Evolutionary conservation across 1,140 invertebrate species (phyloP).

Genomic region (Venustaconcha ellipsiformis): DNA sequence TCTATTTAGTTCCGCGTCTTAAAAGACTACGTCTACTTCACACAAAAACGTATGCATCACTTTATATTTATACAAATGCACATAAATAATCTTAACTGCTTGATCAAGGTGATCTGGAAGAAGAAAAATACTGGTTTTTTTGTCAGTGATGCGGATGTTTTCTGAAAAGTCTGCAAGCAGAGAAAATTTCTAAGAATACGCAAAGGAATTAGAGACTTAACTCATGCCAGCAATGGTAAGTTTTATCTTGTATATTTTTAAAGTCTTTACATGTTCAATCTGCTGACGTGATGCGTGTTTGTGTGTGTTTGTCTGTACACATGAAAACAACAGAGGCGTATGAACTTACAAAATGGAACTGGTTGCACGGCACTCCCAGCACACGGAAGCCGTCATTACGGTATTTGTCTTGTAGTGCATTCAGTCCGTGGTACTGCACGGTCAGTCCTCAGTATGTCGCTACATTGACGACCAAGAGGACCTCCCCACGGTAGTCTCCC

Average conservation of each 20-base stretch:
- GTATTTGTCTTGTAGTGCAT: conserved; percentile 52
- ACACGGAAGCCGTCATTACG: conserved; percentile 62
- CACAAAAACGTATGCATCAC: too few relatives aligned
- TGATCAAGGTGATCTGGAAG: too few relatives aligned
- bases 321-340: neutral
- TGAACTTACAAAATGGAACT: conserved; percentile 68
- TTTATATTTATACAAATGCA: too few relatives aligned
- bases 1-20: too few relatives aligned
- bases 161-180: neutral
- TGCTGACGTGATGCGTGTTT: neutral
- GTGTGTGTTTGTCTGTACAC: neutral
- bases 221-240: neutral
- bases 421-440: conserved; percentile 63
- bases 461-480: conserved; percentile 71
- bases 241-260: neutral
- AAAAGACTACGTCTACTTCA: too few relatives aligned
- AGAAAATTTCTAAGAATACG: too few relatives aligned
- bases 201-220: neutral
- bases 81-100: too few relatives aligned
- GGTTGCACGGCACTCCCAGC: conserved; percentile 73
- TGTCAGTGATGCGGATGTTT: neutral
- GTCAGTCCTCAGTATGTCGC: conserved; percentile 70
- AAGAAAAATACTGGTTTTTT: too few relatives aligned
- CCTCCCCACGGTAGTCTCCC: conserved; percentile 50
- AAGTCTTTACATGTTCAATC: neutral